These are phyloP conservation scores for Lepidocolaptes lacrymiger DNA, from an alignment of 2,797 vertebrate genomes.

Conservation along the genomic window DNA sequence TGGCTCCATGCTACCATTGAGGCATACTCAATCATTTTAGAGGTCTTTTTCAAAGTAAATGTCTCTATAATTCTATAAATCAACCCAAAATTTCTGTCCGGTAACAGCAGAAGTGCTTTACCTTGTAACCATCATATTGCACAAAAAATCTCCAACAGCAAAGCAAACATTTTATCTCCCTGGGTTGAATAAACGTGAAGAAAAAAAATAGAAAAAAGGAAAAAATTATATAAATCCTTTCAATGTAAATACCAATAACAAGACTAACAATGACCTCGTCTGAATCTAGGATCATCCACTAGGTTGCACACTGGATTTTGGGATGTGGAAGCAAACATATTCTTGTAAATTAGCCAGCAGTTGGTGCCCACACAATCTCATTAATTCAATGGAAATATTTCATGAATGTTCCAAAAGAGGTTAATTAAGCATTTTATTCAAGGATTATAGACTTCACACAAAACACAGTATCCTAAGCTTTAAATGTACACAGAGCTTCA, in stretches of 20 bases:
- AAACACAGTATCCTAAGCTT: not conserved
- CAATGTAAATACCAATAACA: not conserved
- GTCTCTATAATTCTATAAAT: not conserved
- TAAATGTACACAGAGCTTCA: not conserved
- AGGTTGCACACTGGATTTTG: not conserved
- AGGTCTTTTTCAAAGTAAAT: not conserved
- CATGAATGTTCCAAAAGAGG: not conserved
- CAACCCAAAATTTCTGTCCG: not conserved
- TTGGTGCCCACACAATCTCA: not conserved
- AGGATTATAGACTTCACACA: slow-evolving; percentile 21
- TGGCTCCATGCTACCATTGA: not conserved
- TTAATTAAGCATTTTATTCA: slow-evolving; percentile 55
- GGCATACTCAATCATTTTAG: not conserved
- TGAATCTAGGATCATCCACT: not conserved
- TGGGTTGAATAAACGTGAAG: not conserved
- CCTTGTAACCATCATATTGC: not conserved
- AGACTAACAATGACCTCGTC: not conserved
- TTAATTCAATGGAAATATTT: not conserved
- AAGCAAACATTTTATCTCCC: not conserved
- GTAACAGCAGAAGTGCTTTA: not conserved
- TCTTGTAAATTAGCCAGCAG: not conserved
- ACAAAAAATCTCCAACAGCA: accelerated
- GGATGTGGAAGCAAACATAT: not conserved
- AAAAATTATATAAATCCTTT: not conserved
- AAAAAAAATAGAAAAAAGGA: not conserved